A percentile compares a stretch with the other conserved stretches of the same genome.
These are phyloP conservation scores for Campoletis sonorensis DNA, from an alignment of 1,140 invertebrate species.

Conservation along the genomic window DNA sequence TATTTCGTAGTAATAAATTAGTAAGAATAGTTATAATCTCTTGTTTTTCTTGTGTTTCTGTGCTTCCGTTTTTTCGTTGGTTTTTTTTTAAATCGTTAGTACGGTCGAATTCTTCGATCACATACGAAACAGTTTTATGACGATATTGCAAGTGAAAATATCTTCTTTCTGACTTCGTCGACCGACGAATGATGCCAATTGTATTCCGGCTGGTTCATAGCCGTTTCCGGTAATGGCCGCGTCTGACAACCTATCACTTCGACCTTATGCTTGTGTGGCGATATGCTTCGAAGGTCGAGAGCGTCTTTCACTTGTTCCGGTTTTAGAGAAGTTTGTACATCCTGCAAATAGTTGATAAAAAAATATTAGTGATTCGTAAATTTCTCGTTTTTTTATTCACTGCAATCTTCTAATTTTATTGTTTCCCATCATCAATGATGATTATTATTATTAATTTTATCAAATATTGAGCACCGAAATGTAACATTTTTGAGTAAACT, in stretches of 20 bases:
- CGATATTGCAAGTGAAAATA: conserved; percentile 61
- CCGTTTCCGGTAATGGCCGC: conserved; percentile 58
- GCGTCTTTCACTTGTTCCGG: conserved; percentile 70
- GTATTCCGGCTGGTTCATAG: conserved; percentile 50
- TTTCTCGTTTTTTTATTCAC: too few species aligned
- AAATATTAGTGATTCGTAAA: background rate
- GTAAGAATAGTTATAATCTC: conserved; percentile 19
- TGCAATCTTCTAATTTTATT: too few species aligned
- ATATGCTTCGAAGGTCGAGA: conserved; percentile 70
- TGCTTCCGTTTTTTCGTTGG: conserved; percentile 12
- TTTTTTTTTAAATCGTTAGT: conserved; percentile 41
- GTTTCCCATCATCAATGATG: too few species aligned
- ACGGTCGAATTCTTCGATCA: conserved; percentile 17
- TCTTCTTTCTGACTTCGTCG: conserved; percentile 64
- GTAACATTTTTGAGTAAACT: too few species aligned
- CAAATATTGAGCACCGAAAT: too few species aligned
- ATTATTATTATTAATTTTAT: too few species aligned
- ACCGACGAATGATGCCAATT: conserved; percentile 63
- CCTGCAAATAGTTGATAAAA: conserved; percentile 59
- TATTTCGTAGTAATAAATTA: conserved; percentile 20
- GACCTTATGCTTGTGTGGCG: conserved; percentile 69
- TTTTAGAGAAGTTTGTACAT: conserved; percentile 64
- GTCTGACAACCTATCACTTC: conserved; percentile 71
- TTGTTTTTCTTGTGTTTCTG: conserved; percentile 44
- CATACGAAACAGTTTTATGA: conserved; percentile 29